These are phyloP conservation scores for Cistogaster globosa DNA, from an alignment of 2,888 invertebrate genomes.

Conservation along the genomic window DNA sequence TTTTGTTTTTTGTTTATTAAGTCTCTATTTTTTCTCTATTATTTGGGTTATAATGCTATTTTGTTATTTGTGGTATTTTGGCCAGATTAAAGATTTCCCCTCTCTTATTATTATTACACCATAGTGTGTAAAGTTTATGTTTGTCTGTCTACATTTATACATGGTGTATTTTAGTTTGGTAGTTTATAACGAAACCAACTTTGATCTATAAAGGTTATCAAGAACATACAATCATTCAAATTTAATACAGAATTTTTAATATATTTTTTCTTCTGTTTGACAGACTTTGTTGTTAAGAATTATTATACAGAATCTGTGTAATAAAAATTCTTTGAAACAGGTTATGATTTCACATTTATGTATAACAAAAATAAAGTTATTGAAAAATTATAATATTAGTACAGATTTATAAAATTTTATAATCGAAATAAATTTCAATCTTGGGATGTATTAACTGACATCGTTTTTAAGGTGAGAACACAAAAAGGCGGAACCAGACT, in stretches of 20 bases:
- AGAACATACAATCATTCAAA: slow-evolving; percentile 65
- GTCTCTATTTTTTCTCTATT: slow-evolving; percentile 15
- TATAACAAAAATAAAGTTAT: neutral
- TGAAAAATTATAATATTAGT: neutral
- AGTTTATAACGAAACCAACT: slow-evolving; percentile 62
- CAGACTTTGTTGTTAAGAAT: slow-evolving; percentile 11
- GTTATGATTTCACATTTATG: slow-evolving; percentile 57
- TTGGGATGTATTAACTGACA: no score
- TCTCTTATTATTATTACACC: slow-evolving; percentile 16
- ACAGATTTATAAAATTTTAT: neutral
- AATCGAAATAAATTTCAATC: neutral
- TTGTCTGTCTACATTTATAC: neutral
- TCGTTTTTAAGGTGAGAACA: no score
- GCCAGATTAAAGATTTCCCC: slow-evolving; percentile 31
- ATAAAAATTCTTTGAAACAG: slow-evolving; percentile 57
- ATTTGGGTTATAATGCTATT: slow-evolving; percentile 59
- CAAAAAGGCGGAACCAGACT: no score
- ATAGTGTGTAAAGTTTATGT: neutral
- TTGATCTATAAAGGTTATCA: slow-evolving; percentile 72
- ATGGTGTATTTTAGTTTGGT: slow-evolving; percentile 38
- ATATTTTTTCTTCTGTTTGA: neutral
- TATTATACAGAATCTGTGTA: neutral
- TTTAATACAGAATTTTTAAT: slow-evolving; percentile 48
- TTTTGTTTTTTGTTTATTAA: slow-evolving; percentile 46
- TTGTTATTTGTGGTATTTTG: slow-evolving; percentile 64